Base-by-base conservation (phyloP, 2,888 invertebrate genomes). In the Ormyrus nitidulus region DNA sequence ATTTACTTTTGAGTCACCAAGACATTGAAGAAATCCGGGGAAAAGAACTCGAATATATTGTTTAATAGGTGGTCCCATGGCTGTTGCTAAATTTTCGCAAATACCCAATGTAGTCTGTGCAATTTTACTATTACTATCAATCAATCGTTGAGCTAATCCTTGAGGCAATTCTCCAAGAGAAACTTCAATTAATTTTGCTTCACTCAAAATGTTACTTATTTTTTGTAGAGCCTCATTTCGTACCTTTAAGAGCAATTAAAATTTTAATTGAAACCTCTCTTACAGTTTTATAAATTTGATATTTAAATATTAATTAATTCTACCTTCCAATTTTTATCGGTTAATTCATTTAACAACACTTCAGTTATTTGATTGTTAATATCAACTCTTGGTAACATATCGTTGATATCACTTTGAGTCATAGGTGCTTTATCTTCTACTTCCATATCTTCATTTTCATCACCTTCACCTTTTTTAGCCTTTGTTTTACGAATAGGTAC, bases 251-350 rank as follows among this genome's bases (percentile, higher is more conserved):
- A 34, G 34, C 34, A 34, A 34, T 79, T 65, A 68, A 48, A 64
- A 73, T 53, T 34, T 34, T 34, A 34, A 34, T 34, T 34, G 34
- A 34, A 34, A 34, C 34, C 34, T 34, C 2, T 34, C 34, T 34
- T 34, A 34, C 2, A 49, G n/a, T 49, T 44, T 48, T 77, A 13
- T 65, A 1, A 48, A 51, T 51, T 44, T 3, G 53, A 19, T 59
- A 49, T 5, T 56, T 62, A 34, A 19, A 76, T 64, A n/a, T 68
- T 6, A 8, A 72, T 13, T 53, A 62, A 54, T 77, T 56, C 82
- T 84, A 95, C 95, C 92, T 98, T 98, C 98, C 98, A 99, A 91
- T 97, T 97, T 91, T 97, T 97, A 90, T 98, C 97, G 44, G 94
- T 93, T 84, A 98, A 92, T 90, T 98, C 97, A 7, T 93, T 94